Base-by-base conservation (phyloP, 2,797 vertebrate species). In the Tarsius wallacei region DNA sequence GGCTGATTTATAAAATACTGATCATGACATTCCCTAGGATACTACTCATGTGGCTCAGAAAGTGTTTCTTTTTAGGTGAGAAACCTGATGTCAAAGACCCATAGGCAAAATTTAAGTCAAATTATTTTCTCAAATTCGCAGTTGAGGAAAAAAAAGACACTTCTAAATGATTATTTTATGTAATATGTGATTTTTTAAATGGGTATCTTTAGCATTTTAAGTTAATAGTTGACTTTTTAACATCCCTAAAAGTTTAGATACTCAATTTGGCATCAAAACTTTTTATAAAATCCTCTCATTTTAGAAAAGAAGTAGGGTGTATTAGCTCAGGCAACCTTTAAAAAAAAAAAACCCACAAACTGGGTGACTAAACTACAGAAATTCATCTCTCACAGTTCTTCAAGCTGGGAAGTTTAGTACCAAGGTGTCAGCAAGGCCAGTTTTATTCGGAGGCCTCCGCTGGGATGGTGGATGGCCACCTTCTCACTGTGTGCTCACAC, bases 111-210 rank as follows among this genome's bases (percentile, higher is more conserved):
- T 22, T 55, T 33, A 87, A 74, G 49, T 85, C 66, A 73, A 90
- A 55, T 73, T 11, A 70, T 66, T 90, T 85, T 93, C 95, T 96
- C 17, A 96, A 95, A 90, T 57, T 80, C 5, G 4, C 33, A 71
- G 47, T 0, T 91, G 21, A 26, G 81, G 76, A 63, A 96, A 94
- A 47, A 82, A 90, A 42, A 42, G 42, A 55, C 22, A 55, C 7
- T 88, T 85, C 9, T 59, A 81, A 74, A 33, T 36, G 89, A 81
- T 78, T 53, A 53, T 82, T 70, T 85, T 81, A 73, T 31, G 10
- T 59, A 71, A n/a, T 33, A 13, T 53, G 5, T 64, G 57, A 66
- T 59, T 83, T 59, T 83, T 95, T 57, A 66, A 36, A 95, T 22
- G 64, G 31, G 5, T n/a, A 21, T 31, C 3, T 24, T 91, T 87